These are phyloP conservation scores for Sphaerophoria taeniata DNA, from an alignment of 2,888 invertebrate species.

Conservation along the genomic window DNA sequence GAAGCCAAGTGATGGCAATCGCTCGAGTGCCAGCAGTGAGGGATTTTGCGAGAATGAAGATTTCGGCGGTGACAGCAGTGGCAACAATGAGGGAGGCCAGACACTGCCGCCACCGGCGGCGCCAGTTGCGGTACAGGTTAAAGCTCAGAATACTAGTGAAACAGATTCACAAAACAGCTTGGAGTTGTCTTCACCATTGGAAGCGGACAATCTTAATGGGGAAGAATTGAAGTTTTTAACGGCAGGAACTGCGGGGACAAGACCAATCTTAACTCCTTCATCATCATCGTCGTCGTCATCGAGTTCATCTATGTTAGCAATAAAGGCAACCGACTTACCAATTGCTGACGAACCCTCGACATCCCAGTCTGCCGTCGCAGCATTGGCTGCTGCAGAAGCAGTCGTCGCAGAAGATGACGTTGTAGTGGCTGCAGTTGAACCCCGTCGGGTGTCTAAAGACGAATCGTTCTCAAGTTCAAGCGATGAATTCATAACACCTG, in stretches of 20 bases:
- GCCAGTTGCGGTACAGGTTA: constrained; percentile 48
- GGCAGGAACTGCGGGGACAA: constrained; percentile 56
- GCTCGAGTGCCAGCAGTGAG: constrained; percentile 97
- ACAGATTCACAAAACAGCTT: constrained; percentile 81
- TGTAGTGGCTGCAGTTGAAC: constrained; percentile 45
- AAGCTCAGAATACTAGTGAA: constrained; percentile 76
- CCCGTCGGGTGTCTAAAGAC: constrained; percentile 88
- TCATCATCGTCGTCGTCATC: constrained; percentile 80
- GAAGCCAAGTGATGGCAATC: constrained; percentile 87
- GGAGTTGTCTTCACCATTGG: constrained; percentile 77
- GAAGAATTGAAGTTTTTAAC: constrained; percentile 71
- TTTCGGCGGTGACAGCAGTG: constrained; percentile 88
- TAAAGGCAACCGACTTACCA: constrained; percentile 73
- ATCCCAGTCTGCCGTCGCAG: constrained; percentile 17
- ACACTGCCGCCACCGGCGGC: constrained; percentile 73
- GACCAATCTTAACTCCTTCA: constrained; percentile 79
- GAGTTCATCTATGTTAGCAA: constrained; percentile 79
- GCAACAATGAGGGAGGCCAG: constrained; percentile 80
- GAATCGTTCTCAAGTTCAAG: constrained; percentile 90
- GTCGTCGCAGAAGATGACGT: constrained; percentile 65
- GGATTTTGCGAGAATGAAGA: constrained; percentile 98
- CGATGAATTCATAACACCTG: constrained; percentile 88
- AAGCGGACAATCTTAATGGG: constrained; percentile 30
- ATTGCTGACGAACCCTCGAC: constrained; percentile 40
- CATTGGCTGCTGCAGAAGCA: constrained; percentile 60